phyloP scores from a whole-genome alignment of 2,888 invertebrate genomes.

The Hyposoter dolosus region DNA sequence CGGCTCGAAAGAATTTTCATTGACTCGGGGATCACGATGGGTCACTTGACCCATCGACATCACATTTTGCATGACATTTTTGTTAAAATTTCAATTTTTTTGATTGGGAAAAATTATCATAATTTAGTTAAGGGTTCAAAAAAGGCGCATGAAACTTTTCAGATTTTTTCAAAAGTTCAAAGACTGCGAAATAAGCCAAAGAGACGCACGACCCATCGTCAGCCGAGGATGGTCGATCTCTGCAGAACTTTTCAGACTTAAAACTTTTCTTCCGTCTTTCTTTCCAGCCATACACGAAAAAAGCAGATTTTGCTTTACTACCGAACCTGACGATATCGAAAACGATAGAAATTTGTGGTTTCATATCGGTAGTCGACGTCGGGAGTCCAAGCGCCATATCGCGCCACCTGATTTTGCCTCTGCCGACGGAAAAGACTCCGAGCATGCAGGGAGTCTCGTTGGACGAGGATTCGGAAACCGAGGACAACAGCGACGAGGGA shows the following conservation, averaged over 20 bases:
- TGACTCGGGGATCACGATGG: too few species aligned
- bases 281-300: slow-evolving; percentile 86
- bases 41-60: too few species aligned
- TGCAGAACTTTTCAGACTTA: not conserved
- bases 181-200: too few species aligned
- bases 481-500: slow-evolving; percentile 89
- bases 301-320: slow-evolving; percentile 88
- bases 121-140: too few species aligned
- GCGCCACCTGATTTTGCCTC: slow-evolving; percentile 94
- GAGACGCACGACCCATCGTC: not conserved
- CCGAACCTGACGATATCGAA: slow-evolving; percentile 89
- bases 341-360: slow-evolving; percentile 94
- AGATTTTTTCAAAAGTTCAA: too few species aligned
- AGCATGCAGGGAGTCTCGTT: slow-evolving; percentile 84
- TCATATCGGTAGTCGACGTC: slow-evolving; percentile 94
- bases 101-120: too few species aligned
- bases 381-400: slow-evolving; percentile 96
- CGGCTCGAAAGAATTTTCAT: too few species aligned
- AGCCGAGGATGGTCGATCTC: not conserved
- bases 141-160: too few species aligned
- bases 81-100: too few species aligned
- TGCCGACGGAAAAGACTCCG: slow-evolving; percentile 85
- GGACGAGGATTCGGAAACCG: slow-evolving; percentile 86
- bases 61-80: too few species aligned
- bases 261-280: slow-evolving; percentile 70